Evolutionary conservation across 2,797 vertebrate genomes (phyloP).

Genomic region (Channallabes apus): DNA sequence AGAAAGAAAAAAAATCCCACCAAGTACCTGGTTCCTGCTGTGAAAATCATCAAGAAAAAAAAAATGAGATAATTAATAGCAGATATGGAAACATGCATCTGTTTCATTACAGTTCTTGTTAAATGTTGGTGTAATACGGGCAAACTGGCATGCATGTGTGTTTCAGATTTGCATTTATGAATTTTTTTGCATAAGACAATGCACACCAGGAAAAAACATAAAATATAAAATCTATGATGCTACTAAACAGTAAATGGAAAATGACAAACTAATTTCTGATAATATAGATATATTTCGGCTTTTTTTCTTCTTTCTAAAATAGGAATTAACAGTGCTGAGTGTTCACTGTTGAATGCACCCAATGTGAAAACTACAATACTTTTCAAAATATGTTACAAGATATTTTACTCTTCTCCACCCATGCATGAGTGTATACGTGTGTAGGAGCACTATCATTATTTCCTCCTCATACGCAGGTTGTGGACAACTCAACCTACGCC

Average conservation of each 20-base stretch:
- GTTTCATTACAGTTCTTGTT: conserved; percentile 15
- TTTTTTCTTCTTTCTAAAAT: background rate
- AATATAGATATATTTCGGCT: background rate
- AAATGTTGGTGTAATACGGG: conserved; percentile 7
- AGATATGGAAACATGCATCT: background rate
- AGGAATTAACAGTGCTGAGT: background rate
- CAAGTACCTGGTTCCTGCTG: background rate
- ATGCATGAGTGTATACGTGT: background rate
- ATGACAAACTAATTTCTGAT: background rate
- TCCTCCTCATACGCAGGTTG: conserved; percentile 15
- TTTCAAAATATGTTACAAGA: background rate
- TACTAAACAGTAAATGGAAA: background rate
- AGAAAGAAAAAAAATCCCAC: too few relatives aligned
- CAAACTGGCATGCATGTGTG: background rate
- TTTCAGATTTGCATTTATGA: background rate
- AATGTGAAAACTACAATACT: background rate
- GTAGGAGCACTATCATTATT: background rate
- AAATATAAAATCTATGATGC: background rate
- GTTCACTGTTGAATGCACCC: background rate
- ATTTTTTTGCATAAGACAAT: background rate
- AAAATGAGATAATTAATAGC: background rate
- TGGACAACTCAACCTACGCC: conserved; percentile 20
- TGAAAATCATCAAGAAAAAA: background rate
- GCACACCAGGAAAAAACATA: background rate
- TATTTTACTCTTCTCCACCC: background rate